Evolutionary conservation across 2,113 vertebrate genomes (phyloP), one percentile per base, ranked within the genome.

Genomic region (Thryonomys swinderianus): DNA sequence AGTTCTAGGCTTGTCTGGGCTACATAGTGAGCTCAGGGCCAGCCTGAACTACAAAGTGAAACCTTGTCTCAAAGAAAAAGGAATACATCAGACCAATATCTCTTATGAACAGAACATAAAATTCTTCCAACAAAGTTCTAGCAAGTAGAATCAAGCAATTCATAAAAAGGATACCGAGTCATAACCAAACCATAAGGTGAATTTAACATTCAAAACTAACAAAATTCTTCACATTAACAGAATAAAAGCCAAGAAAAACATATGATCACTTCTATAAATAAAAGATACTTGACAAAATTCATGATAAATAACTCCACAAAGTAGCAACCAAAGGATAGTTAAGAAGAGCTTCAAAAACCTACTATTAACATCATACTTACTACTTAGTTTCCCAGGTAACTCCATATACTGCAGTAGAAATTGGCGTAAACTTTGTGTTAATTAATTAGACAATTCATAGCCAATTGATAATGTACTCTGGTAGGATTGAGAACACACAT

Each of bases 261-360:
- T 81, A 55, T 9, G 11, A 82, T 66, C 53, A 64, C 76, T 48
- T 92, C 76, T 8, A 30, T 20, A 61, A 17, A 53, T n/a, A 73
- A 82, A 95, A 95, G 87, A 66, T 45, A 89, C n/a, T 91, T 73
- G 32, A 86, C 93, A 94, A 92, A 86, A 95, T 89, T 78, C 53
- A 88, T 69, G 51, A 76, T 55, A 67, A 85, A 91, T 48, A 67
- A 57, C 62, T 88, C 85, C 78, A 40, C 61, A 83, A 85, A 71
- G 37, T 64, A 95, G 69, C 37, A 91, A 73, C 57, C 86, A 53
- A 71, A 91, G 21, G 25, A 13, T 62, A 79, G 92, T 85, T 71
- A 89, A 82, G 40, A 84, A 16, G 16, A 61, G 25, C 73, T 71
- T 78, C 62, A 79, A 74, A 73, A 91, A 91, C 34, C 67, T 51